Conservation (phyloP, 2,797 vertebrate species). For the Clarias fuscus region DNA sequence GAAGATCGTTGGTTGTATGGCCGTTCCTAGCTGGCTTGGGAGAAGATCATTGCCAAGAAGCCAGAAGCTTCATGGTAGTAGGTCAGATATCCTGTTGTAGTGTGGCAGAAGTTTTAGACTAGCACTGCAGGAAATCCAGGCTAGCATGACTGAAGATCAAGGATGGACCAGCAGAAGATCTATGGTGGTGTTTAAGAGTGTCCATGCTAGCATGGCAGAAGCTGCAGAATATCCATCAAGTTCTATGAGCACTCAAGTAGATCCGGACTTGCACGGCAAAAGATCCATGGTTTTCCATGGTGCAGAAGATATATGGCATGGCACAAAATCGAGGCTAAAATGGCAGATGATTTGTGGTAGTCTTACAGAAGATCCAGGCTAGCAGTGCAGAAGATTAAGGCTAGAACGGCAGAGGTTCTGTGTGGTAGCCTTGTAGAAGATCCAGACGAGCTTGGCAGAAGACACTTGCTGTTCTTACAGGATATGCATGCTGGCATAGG, state of each 20-base stretch:
- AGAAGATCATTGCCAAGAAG: neutral
- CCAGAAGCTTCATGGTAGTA: neutral
- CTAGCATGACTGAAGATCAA: no score
- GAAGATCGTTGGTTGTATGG: neutral
- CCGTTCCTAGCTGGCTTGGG: no score
- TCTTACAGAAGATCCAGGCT: neutral
- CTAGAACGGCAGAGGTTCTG: neutral
- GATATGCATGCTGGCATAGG: neutral
- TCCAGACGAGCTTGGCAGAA: no score
- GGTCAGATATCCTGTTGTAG: neutral
- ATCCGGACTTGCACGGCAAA: no score
- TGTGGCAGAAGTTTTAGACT: neutral
- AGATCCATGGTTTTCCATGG: no score
- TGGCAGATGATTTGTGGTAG: neutral
- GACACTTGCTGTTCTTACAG: no score
- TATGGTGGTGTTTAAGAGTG: neutral
- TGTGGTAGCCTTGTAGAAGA: neutral
- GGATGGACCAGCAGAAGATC: neutral
- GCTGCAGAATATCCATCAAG: no score
- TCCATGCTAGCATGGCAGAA: neutral
- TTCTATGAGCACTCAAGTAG: neutral
- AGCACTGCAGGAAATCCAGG: neutral
- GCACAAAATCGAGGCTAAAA: neutral
- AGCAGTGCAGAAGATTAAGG: neutral
- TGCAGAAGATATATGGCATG: no score